A percentile compares a stretch with the other conserved stretches of the same genome.
Conservation (phyloP, 2,888 invertebrate species). For the Tachina grossa region DNA sequence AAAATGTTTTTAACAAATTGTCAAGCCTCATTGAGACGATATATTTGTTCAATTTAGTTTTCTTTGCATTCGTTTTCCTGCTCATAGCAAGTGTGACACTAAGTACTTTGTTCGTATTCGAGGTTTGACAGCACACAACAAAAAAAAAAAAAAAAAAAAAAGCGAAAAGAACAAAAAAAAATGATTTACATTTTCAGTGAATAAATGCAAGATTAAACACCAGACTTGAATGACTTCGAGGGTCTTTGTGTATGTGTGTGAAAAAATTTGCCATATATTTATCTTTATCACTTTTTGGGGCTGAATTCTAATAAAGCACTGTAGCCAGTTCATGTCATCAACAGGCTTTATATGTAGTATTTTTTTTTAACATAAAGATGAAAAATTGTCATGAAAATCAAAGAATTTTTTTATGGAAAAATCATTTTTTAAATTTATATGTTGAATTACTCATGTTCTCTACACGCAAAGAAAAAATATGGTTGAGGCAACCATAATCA, state of each 20-base stretch:
- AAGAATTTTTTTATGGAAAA: not conserved
- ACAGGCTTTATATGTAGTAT: constrained; percentile 4
- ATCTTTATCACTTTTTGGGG: not conserved
- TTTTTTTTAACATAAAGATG: not conserved
- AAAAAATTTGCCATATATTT: constrained; percentile 10
- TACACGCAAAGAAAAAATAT: no score
- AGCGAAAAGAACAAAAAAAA: not conserved
- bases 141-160: no score
- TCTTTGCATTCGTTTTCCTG: constrained; percentile 1
- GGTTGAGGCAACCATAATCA: no score
- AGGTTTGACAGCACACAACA: not conserved
- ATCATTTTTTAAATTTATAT: not conserved
- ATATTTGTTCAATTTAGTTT: constrained; percentile 31
- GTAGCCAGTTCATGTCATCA: constrained; percentile 54
- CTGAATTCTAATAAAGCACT: constrained; percentile 15
- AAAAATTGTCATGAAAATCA: not conserved
- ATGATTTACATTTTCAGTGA: constrained; percentile 18
- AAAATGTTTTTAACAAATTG: constrained; percentile 13
- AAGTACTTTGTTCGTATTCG: constrained; percentile 56
- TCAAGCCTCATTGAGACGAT: constrained; percentile 21
- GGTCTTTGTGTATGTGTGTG: not conserved
- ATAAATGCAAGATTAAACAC: not conserved
- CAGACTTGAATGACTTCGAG: not conserved
- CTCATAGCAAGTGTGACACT: constrained; percentile 40
- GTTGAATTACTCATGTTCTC: not conserved